Evolutionary conservation across 2,797 vertebrate genomes (phyloP), one percentile per base, ranked within the genome.

Genomic region (Taenioides sp.): DNA sequence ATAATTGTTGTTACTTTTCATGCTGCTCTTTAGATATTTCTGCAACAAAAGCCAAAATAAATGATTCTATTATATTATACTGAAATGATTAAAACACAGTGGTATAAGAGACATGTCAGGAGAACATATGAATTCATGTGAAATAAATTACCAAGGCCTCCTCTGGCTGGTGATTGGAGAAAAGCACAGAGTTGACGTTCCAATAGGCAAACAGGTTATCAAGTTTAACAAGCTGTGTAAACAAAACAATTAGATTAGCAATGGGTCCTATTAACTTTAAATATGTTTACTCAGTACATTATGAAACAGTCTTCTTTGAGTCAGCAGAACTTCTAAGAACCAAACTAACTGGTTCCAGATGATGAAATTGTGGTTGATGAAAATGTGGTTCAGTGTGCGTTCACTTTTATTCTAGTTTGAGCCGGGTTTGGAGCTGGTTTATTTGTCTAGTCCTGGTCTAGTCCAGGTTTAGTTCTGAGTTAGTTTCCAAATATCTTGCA

Each of bases 191-290:
- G 82, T 96, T 95, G 83, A 98, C 97, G 78, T 98, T 99, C 97
- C 97, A 99, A 87, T 99, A 99, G 34, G 96, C 96, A 94, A 97
- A 99, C 83, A 99, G 93, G 81, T 94, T 96, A 92, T 99, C 97
- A 52, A 99, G 87, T 76, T 94, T 94, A 70, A 99, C 95, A 84
- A 98, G 91, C 98, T 99, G 84, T 14, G 79, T 37, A 69, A 65
- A 47, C 40, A 65, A 27, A 65, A 22, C n/a, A 70, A 77, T 80
- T 78, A 63, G 34, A 22, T 55, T 23, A 55, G 40, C 40, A 14
- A 12, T 43, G 40, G 40, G 3, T 43, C 40, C 40, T 3, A 14
- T 14, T 43, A 43, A 14, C 40, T 5, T 43, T 43, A 43, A 43
- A 10, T 10, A 34, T 7, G 1, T 10, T 10, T 10, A 37, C 7